phyloP scores from a whole-genome alignment of 2,888 invertebrate genomes.

The Ectemnius continuus region DNA sequence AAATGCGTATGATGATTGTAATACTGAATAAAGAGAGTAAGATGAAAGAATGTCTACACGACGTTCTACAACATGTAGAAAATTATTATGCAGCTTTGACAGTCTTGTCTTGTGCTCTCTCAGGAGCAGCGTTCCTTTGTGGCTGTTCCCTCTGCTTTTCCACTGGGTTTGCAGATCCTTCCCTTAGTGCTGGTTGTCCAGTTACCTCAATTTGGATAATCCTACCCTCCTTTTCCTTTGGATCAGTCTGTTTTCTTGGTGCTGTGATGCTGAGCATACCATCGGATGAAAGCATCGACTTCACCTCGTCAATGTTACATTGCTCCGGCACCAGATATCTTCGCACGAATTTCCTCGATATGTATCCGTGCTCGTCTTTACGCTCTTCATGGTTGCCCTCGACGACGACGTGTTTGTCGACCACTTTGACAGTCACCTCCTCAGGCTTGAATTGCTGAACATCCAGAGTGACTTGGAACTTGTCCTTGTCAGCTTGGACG shows the following conservation, averaged over 20 bases:
- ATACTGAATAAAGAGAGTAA: slow-evolving; percentile 14
- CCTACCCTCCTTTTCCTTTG: slow-evolving; percentile 45
- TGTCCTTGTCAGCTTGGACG: slow-evolving; percentile 83
- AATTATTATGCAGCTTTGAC: slow-evolving; percentile 59
- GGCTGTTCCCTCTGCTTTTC: slow-evolving; percentile 34
- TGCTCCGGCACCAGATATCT: slow-evolving; percentile 84
- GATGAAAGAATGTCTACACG: not conserved
- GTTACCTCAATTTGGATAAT: slow-evolving; percentile 43
- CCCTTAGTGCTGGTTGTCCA: slow-evolving; percentile 34
- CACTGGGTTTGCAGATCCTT: not conserved
- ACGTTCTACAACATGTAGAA: slow-evolving; percentile 5
- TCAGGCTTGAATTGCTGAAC: slow-evolving; percentile 88
- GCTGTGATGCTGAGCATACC: slow-evolving; percentile 89
- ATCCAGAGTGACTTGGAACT: slow-evolving; percentile 85
- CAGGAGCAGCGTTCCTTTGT: slow-evolving; percentile 31
- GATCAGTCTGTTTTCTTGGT: slow-evolving; percentile 80
- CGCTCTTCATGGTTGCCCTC: slow-evolving; percentile 91
- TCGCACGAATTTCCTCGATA: slow-evolving; percentile 89
- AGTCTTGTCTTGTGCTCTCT: slow-evolving; percentile 49
- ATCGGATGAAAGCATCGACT: slow-evolving; percentile 89
- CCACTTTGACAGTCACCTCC: slow-evolving; percentile 84
- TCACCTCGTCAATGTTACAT: slow-evolving; percentile 84
- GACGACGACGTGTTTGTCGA: slow-evolving; percentile 85
- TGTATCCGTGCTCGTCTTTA: slow-evolving; percentile 86
- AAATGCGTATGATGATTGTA: not conserved